A percentile compares a stretch with the other conserved stretches of the same genome.
Conservation (phyloP, 2,797 vertebrate genomes). For the Adelosebastes latens region DNA sequence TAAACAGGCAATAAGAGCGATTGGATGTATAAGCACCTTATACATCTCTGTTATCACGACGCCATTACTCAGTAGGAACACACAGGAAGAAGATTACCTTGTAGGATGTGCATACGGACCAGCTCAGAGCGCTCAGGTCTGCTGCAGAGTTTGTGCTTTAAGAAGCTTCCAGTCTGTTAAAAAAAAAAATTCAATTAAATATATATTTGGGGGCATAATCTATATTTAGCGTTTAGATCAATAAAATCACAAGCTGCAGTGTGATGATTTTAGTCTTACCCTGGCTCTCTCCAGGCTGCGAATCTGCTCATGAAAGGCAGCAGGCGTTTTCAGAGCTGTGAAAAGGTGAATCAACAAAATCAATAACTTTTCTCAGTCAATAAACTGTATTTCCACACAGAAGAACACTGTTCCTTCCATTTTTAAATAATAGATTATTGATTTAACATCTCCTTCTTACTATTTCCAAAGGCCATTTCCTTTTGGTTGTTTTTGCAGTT, state of each 20-base stretch:
- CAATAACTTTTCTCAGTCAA: background rate
- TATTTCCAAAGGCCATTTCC: background rate
- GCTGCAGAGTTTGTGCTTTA: constrained; percentile 98
- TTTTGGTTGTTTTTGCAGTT: background rate
- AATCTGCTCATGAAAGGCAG: constrained; percentile 95
- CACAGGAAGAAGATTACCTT: constrained; percentile 83
- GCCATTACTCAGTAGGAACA: background rate
- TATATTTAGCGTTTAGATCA: background rate
- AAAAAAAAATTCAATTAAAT: background rate
- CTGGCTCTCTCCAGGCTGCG: constrained; percentile 96
- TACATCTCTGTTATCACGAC: constrained; percentile 25
- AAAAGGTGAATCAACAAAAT: constrained; percentile 27
- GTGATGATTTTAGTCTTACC: constrained; percentile 80
- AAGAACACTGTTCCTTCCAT: background rate
- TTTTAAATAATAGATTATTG: background rate
- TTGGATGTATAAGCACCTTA: constrained; percentile 31
- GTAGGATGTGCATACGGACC: constrained; percentile 96
- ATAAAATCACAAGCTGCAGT: background rate
- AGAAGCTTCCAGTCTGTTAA: constrained; percentile 92
- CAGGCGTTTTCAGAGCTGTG: constrained; percentile 95
- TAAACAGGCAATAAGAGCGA: constrained; percentile 10
- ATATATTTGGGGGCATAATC: background rate
- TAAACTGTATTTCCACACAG: background rate
- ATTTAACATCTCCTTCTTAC: background rate
- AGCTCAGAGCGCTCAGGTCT: constrained; percentile 93